A percentile compares a stretch with the other conserved stretches of the same genome.
phyloP scores from a whole-genome alignment of 2,888 invertebrate genomes.

The Pardosa pseudoannulata region DNA sequence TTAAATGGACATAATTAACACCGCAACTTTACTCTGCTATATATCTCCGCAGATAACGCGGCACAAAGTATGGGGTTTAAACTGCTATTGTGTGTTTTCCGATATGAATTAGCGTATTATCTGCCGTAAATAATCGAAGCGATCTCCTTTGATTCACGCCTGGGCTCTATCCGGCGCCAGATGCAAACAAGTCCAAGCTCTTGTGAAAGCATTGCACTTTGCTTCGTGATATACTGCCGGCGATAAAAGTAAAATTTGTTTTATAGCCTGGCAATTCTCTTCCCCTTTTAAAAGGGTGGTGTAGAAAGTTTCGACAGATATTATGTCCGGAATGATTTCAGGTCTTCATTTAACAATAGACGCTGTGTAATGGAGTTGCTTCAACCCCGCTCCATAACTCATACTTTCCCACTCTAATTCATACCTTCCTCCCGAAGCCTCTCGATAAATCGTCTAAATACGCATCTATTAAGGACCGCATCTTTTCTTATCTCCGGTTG shows the following conservation, averaged over 20 bases:
- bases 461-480: slow-evolving; percentile 3
- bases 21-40: too few relatives aligned
- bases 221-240: background rate
- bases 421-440: background rate
- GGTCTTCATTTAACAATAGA: slow-evolving; percentile 20
- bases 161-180: background rate
- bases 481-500: background rate
- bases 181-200: slow-evolving; percentile 6
- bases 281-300: slow-evolving; percentile 4
- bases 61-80: too few relatives aligned
- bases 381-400: background rate
- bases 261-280: slow-evolving; percentile 11
- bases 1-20: too few relatives aligned
- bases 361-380: slow-evolving; percentile 14
- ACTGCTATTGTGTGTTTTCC: background rate
- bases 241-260: slow-evolving; percentile 14
- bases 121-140: background rate
- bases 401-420: background rate
- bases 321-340: slow-evolving; percentile 18
- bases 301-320: slow-evolving; percentile 26
- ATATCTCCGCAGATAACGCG: too few relatives aligned
- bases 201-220: background rate
- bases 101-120: background rate
- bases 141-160: background rate
- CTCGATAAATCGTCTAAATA: slow-evolving; percentile 15